Evolutionary conservation across 2,113 vertebrate species (phyloP), one percentile per base, ranked within the genome.

Genomic region (Aptenodytes patagonicus): DNA sequence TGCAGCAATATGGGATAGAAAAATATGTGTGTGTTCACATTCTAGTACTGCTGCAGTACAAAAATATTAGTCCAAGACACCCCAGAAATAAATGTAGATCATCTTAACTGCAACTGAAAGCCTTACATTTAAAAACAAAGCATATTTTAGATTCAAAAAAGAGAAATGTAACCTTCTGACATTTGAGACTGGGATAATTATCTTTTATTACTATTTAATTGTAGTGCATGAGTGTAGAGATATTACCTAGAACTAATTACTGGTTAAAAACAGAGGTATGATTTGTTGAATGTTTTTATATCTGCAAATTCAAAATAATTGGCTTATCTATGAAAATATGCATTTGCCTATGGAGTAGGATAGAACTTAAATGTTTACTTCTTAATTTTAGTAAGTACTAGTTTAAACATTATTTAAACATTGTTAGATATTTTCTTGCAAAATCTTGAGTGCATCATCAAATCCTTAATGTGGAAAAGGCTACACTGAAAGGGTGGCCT

Each of bases 241-340:
- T 83, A n/a, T 78, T 85, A 46, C 83, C 80, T 90, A 51, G 64
- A 91, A 85, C 51, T 93, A 96, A 91, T 90, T 91, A 66, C 72
- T 52, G 51, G 31, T 58, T 95, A 85, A 84, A 52, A 90, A 16
- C 66, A 77, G 19, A 83, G 49, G 62, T 76, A 71, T 81, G 81
- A 94, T 95, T 83, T 89, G 9, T 71, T 83, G 64, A 94, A 89
- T 89, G 38, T 31, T 93, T 96, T 87, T 70, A 40, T 54, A 62
- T 82, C 58, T 90, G 60, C 44, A 94, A 51, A 80, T 71, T 93
- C 13, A 52, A 91, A 95, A 89, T 94, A 94, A 64, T 78, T 91
- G 81, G 38, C 34, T 79, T 71, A 24, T 68, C 84, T 57, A 24
- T 68, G 69, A 87, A 76, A 95, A 69, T 88, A 85, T 58, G 11